Evolutionary conservation across 2,888 invertebrate genomes (phyloP), one percentile per base, ranked within the genome.

Genomic region (Cephalotes varians): DNA sequence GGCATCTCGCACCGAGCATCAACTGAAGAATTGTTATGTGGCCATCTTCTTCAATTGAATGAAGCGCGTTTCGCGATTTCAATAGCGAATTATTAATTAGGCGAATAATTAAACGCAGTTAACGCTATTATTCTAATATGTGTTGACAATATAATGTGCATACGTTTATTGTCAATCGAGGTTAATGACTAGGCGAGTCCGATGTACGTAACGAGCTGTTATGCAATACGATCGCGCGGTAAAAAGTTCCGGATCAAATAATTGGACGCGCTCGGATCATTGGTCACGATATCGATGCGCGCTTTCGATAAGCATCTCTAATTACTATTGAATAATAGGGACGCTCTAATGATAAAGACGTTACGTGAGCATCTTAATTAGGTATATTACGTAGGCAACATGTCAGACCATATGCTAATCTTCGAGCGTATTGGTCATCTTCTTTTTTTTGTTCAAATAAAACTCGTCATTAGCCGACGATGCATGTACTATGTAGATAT

Each of bases 211-310:
- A 79, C 56, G 56, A 79, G 56, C 56, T 71, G 56, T 79, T 79
- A 69, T 28, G 72, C 71, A 79, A 79, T 79, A 44, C 47, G 18
- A 9, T 0, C 72, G 44, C 34, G 71, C 12, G n/a, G 40, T 69
- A 69, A 77, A 79, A 79, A 79, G 28, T 44, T 15, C 4, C 56
- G 44, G 56, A 56, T 79, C 44, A 47, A 79, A 79, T 79, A 79
- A 79, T 79, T 79, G 71, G 77, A 79, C 54, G 77, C 44, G 69
- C 77, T 69, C 56, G 77, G 77, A 58, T 79, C 72, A 69, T 79
- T 79, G 77, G 44, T 79, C 71, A 34, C 77, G 77, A 31, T 79
- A 79, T 71, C 71, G 77, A 54, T 64, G 76, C 37, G 34, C 76
- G 37, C 51, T 34, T 31, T 44, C 56, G 77, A 79, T 79, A 79